A percentile compares a stretch with the other conserved stretches of the same genome.
Evolutionary conservation across 2,797 vertebrate species (phyloP).

Genomic region (Carcharodon carcharias): DNA sequence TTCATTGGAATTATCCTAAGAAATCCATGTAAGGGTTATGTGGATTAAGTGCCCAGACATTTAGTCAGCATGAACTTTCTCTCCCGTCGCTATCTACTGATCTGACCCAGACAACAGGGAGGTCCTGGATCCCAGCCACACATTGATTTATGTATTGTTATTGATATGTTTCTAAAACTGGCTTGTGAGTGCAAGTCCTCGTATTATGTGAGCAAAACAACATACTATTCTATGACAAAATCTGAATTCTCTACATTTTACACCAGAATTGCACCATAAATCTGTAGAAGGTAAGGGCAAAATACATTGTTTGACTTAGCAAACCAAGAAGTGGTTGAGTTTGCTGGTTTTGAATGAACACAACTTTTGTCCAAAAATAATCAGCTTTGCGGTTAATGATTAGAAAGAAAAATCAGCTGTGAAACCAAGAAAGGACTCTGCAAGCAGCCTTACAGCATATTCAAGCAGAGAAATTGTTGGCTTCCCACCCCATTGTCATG

Average conservation of each 20-base stretch:
- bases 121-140: not conserved
- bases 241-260: not conserved
- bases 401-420: not conserved
- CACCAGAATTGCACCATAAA: not conserved
- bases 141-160: not conserved
- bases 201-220: not conserved
- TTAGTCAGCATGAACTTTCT: constrained; percentile 9
- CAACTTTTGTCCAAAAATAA: not conserved
- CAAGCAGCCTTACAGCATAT: not conserved
- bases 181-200: not conserved
- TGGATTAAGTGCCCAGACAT: constrained; percentile 17
- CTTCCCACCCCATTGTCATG: not conserved
- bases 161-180: not conserved
- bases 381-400: not conserved
- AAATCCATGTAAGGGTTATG: not conserved
- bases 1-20: not conserved
- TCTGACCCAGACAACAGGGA: not conserved
- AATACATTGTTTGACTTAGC: not conserved
- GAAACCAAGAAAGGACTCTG: not conserved
- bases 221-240: not conserved
- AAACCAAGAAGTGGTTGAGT: not conserved
- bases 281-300: not conserved
- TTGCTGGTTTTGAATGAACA: not conserved
- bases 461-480: not conserved
- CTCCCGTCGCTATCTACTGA: not conserved